Conservation (phyloP, 1,140 invertebrate genomes). For the Drosophila bifasciata region DNA sequence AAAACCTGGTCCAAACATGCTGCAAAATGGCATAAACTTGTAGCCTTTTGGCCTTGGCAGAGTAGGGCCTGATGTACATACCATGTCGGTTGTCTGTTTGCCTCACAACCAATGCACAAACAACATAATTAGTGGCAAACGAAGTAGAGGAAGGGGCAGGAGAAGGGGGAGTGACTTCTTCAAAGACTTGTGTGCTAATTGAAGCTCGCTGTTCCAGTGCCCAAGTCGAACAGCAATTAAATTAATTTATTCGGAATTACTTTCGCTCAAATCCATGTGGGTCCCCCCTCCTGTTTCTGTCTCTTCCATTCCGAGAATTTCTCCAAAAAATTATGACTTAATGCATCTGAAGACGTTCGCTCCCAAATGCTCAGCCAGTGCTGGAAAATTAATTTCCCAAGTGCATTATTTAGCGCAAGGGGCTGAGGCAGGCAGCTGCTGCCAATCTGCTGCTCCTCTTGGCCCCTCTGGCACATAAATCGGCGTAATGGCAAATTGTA, state of each 20-base stretch:
- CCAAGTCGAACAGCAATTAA: conserved; percentile 49
- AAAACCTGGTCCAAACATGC: conserved; percentile 42
- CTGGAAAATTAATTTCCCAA: conserved; percentile 70
- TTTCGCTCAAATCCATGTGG: conserved; percentile 41
- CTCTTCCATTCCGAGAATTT: not conserved
- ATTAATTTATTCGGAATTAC: conserved; percentile 53
- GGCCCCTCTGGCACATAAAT: conserved; percentile 55
- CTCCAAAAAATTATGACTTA: conserved; percentile 46
- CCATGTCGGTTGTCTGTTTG: too few relatives aligned
- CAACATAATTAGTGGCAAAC: conserved; percentile 74
- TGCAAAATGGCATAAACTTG: conserved; percentile 74
- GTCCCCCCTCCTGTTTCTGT: not conserved
- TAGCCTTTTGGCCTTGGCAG: conserved; percentile 50
- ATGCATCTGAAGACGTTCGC: conserved; percentile 16
- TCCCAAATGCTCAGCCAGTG: conserved; percentile 18
- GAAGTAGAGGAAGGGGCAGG: too few relatives aligned
- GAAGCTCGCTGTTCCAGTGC: conserved; percentile 37
- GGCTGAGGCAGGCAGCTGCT: conserved; percentile 8
- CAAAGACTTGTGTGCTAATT: conserved; percentile 55
- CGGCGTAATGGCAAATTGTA: conserved; percentile 60
- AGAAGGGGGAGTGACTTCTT: not conserved
- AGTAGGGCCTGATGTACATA: too few relatives aligned
- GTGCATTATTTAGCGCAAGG: conserved; percentile 62
- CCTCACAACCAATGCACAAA: conserved; percentile 36
- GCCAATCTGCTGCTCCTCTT: not conserved